phyloP scores from a whole-genome alignment of 1,140 invertebrate species.

The Drosophila prosaltans region DNA sequence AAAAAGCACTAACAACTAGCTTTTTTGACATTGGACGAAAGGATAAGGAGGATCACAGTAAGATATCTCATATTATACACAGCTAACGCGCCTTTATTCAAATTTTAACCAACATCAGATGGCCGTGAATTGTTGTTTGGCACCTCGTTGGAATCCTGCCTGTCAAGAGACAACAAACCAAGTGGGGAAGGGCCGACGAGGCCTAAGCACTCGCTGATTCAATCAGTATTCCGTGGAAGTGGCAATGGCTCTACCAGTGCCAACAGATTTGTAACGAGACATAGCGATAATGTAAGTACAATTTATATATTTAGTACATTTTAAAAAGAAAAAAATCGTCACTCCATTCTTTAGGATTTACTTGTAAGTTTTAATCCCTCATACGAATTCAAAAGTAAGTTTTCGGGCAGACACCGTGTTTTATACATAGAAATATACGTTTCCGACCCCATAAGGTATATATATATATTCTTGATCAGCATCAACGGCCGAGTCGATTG shows the following conservation, averaged over 20 bases:
- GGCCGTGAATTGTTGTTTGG: constrained; percentile 87
- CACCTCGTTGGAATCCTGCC: constrained; percentile 90
- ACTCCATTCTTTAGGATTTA: no score
- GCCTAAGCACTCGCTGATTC: constrained; percentile 59
- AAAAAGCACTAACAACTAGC: constrained; percentile 92
- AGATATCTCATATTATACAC: constrained; percentile 31
- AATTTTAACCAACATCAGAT: constrained; percentile 20
- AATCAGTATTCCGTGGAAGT: constrained; percentile 57
- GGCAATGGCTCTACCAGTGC: constrained; percentile 10
- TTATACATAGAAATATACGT: no score
- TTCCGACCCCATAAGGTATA: no score
- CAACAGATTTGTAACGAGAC: constrained; percentile 45
- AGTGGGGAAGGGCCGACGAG: constrained; percentile 25
- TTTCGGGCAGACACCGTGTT: no score
- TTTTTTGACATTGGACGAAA: constrained; percentile 91
- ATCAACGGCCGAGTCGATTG: no score
- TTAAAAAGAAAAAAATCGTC: no score
- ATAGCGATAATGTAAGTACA: constrained; percentile 57
- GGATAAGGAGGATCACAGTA: constrained; percentile 89
- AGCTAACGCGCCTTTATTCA: no score
- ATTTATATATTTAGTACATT: no score
- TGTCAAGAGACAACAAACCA: constrained; percentile 88
- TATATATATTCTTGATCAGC: no score
- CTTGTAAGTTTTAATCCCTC: no score
- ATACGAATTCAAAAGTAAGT: no score